Percentiles rank a stretch among this genome's conserved stretches.
These are phyloP conservation scores for Acrocyrtus sp. DNA, from an alignment of 2,888 invertebrate genomes.

Conservation along the genomic window DNA sequence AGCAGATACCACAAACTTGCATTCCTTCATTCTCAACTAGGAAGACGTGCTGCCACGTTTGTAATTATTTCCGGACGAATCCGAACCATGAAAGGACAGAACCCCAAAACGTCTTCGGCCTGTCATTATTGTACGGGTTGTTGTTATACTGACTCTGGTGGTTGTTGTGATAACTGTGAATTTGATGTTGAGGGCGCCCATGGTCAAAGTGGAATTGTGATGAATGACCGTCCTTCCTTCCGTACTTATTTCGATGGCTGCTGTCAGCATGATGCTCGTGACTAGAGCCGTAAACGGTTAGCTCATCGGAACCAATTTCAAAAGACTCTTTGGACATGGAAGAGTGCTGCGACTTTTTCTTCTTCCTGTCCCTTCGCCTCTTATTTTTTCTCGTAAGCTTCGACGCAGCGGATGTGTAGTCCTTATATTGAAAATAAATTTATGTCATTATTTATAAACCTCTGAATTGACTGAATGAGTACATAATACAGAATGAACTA, in stretches of 20 bases:
- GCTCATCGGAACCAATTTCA: conserved; percentile 43
- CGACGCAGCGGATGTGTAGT: conserved; percentile 21
- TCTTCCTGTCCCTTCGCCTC: neutral
- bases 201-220: neutral
- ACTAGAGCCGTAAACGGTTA: conserved; percentile 38
- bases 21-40: no score
- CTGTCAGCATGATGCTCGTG: conserved; percentile 20
- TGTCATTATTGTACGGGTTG: conserved; percentile 18
- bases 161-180: neutral
- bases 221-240: conserved; percentile 8
- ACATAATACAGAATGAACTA: neutral
- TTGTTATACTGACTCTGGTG: conserved; percentile 1
- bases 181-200: neutral
- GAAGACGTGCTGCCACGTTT: no score
- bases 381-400: neutral
- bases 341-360: conserved; percentile 17
- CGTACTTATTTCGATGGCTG: neutral
- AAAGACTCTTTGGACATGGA: conserved; percentile 26
- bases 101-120: conserved; percentile 31
- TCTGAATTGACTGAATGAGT: neutral
- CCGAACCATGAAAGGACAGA: conserved; percentile 41
- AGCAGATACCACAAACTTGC: no score
- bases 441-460: neutral
- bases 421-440: conserved; percentile 8
- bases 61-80: conserved; percentile 16